Percentiles rank a stretch among this genome's conserved stretches.
Conservation (phyloP, 2,797 vertebrate species). For the Anabacerthia variegaticeps region DNA sequence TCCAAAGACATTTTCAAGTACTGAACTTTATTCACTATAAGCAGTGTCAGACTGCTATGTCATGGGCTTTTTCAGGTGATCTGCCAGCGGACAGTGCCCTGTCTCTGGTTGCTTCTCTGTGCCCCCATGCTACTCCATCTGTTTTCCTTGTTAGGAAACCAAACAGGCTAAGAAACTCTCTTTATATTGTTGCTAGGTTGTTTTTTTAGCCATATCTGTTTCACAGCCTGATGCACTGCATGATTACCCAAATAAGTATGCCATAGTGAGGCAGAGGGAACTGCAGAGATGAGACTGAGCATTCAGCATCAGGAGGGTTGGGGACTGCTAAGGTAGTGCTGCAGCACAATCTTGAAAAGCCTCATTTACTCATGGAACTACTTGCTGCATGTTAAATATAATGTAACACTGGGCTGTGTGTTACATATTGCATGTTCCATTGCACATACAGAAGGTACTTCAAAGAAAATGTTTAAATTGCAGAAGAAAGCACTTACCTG, state of each 20-base stretch:
- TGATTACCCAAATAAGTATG: not conserved
- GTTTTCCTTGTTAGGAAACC: not conserved
- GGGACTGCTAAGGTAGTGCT: not conserved
- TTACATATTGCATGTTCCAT: not conserved
- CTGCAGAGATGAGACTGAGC: not conserved
- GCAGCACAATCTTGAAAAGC: not conserved
- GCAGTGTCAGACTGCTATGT: not conserved
- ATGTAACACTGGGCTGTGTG: not conserved
- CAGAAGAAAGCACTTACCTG: not conserved
- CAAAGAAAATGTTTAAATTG: not conserved
- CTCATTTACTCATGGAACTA: not conserved
- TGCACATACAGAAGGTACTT: not conserved
- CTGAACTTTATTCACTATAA: not conserved
- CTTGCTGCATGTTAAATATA: not conserved
- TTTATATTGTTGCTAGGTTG: not conserved
- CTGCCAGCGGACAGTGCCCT: not conserved
- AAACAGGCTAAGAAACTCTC: not conserved
- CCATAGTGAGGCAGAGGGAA: not conserved
- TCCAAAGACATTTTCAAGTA: not conserved
- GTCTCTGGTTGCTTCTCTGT: not conserved
- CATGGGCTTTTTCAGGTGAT: not conserved
- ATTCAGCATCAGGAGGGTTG: not conserved
- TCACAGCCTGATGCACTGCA: not conserved
- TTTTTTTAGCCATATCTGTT: not conserved
- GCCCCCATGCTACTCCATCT: not conserved